Base-by-base conservation (phyloP, 2,888 invertebrate genomes). In the Macropis europaea region DNA sequence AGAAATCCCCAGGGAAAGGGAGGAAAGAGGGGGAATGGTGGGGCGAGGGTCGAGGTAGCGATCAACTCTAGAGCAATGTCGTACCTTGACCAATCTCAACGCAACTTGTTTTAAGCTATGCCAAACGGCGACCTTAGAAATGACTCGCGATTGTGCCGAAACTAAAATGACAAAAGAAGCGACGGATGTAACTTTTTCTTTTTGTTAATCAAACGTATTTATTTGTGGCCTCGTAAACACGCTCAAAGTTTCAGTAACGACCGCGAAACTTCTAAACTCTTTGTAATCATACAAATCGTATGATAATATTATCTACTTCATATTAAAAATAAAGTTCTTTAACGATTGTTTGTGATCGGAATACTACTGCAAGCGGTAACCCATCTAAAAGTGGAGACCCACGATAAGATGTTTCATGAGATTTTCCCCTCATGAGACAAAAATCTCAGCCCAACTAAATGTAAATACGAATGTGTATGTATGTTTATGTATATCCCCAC, bases 41-140 rank as follows among this genome's bases (percentile, higher is more conserved):
- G 73, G 38, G 64, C 38, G 62, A 45, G 70, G 68, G 68, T 73
- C 60, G 76, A 73, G 80, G 73, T 69, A 73, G 74, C 73, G 75
- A 81, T 76, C 79, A 71, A 81, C 82, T 86, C 85, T 87, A 87
- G 86, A 87, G 82, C 83, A 81, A 79, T 82, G 85, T 86, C 85
- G 87, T 87, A 87, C 88, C 88, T 88, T 88, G 88, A 88, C 88
- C 88, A 88, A 88, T 88, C 88, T 87, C 88, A 88, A 88, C 86
- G 86, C 86, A 82, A 87, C 87, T 88, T 85, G 88, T 88, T 88
- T 88, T 88, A 88, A 88, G 88, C 88, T 88, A 87, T 85, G 83
- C 84, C 86, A 73, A n/a, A 80, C 82, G 82, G 77, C 84, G 87
- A 84, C 87, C 86, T 86, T 84, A 87, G 86, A 85, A 84, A 82